Conservation (phyloP, 2,113 vertebrate genomes). For the Pollimyrus isidori region DNA sequence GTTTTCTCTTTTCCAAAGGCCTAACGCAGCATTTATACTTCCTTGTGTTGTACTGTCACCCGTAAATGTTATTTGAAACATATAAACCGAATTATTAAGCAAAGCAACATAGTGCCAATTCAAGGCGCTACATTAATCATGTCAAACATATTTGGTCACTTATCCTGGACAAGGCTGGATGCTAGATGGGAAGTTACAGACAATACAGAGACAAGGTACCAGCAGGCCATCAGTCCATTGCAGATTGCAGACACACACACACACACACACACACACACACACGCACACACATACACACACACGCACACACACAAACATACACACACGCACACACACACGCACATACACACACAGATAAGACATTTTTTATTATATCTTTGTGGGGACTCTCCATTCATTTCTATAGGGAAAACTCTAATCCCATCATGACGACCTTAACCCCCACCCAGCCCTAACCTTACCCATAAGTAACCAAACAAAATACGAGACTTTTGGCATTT, state of each 20-base stretch:
- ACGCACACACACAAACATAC: too few species aligned
- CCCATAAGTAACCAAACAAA: too few species aligned
- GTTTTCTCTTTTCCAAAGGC: background rate
- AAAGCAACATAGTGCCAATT: background rate
- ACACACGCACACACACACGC: background rate
- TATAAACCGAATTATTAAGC: background rate
- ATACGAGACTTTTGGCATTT: too few species aligned
- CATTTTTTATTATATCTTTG: too few species aligned
- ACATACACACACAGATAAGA: background rate
- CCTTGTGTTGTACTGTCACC: slow-evolving; percentile 39
- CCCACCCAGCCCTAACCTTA: too few species aligned
- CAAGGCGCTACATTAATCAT: background rate
- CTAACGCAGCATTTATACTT: slow-evolving; percentile 7
- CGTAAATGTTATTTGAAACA: slow-evolving; percentile 44
- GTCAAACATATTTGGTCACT: background rate
- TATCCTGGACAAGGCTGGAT: background rate
- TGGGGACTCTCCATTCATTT: too few species aligned
- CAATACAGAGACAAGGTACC: background rate
- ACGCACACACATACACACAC: too few species aligned
- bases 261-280: background rate
- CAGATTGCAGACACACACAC: background rate
- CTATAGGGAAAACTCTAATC: too few species aligned
- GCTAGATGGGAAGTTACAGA: background rate
- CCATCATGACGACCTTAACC: too few species aligned
- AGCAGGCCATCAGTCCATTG: background rate